phyloP scores from a whole-genome alignment of 2,797 vertebrate species.

The Capromys pilorides region DNA sequence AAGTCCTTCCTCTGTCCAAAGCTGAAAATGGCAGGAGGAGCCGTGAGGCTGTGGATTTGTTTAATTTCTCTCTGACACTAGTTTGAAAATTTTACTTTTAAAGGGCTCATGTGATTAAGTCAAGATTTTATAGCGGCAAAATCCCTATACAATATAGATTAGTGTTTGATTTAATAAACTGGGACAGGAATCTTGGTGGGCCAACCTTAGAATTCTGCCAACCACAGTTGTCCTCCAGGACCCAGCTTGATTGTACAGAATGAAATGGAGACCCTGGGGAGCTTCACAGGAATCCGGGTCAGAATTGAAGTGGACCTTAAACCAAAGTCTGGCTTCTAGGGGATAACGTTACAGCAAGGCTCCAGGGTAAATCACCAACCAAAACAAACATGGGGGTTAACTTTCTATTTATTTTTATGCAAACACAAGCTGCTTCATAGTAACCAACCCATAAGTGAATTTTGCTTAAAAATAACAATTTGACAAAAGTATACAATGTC shows the following conservation, averaged over 20 bases:
- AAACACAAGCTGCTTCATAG: slow-evolving; percentile 35
- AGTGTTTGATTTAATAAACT: slow-evolving; percentile 19
- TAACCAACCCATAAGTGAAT: slow-evolving; percentile 48
- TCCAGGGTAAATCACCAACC: slow-evolving; percentile 54
- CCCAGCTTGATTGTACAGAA: slow-evolving; percentile 33
- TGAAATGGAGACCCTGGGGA: slow-evolving; percentile 45
- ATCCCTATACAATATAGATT: not conserved
- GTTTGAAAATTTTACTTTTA: slow-evolving; percentile 42
- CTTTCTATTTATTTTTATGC: slow-evolving; percentile 60
- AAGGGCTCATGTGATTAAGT: slow-evolving; percentile 14
- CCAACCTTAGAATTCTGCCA: slow-evolving; percentile 33
- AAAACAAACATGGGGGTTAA: slow-evolving; percentile 59
- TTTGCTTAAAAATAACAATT: slow-evolving; percentile 61
- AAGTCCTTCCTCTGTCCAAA: not conserved
- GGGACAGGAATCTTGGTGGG: not conserved
- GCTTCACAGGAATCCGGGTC: slow-evolving; percentile 39
- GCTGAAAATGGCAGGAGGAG: not conserved
- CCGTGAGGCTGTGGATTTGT: slow-evolving; percentile 1
- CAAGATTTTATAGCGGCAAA: slow-evolving; percentile 38
- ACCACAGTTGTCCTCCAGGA: not conserved
- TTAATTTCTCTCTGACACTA: not conserved
- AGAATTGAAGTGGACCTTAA: slow-evolving; percentile 58
- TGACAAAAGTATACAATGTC: slow-evolving; percentile 47
- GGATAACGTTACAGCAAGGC: slow-evolving; percentile 20
- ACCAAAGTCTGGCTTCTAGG: slow-evolving; percentile 50